phyloP scores from a whole-genome alignment of 2,888 invertebrate species.

The Drosophila mayaguana region DNA sequence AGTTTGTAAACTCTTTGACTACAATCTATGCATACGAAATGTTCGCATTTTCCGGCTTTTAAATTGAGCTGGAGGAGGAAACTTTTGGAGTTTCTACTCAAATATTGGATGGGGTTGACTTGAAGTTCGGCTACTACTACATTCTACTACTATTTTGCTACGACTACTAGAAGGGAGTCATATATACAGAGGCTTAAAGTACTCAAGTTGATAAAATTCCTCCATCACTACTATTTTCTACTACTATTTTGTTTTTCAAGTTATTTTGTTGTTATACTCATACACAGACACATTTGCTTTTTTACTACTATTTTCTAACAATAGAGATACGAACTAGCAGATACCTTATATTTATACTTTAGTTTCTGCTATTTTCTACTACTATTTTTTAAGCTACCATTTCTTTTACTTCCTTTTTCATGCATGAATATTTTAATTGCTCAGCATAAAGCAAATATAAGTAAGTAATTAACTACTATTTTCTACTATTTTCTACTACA shows the following conservation, averaged over 20 bases:
- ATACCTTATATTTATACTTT: neutral
- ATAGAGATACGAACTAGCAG: no score
- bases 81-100: neutral
- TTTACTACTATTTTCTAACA: no score
- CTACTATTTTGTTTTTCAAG: neutral
- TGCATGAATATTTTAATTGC: no score
- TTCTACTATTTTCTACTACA: neutral
- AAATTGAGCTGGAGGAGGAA: neutral
- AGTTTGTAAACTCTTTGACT: conserved; percentile 1
- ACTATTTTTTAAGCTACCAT: neutral
- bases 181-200: no score
- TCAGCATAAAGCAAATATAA: no score
- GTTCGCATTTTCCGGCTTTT: neutral
- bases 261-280: neutral
- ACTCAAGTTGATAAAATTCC: neutral
- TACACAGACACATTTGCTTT: no score
- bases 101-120: neutral
- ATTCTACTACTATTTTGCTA: neutral
- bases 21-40: conserved; percentile 7
- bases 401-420: no score
- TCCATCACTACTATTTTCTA: neutral
- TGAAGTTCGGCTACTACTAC: no score
- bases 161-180: no score
- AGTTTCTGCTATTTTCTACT: neutral
- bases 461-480: no score